phyloP scores from a whole-genome alignment of 1,140 invertebrate species.

The Drosophila sp. region DNA sequence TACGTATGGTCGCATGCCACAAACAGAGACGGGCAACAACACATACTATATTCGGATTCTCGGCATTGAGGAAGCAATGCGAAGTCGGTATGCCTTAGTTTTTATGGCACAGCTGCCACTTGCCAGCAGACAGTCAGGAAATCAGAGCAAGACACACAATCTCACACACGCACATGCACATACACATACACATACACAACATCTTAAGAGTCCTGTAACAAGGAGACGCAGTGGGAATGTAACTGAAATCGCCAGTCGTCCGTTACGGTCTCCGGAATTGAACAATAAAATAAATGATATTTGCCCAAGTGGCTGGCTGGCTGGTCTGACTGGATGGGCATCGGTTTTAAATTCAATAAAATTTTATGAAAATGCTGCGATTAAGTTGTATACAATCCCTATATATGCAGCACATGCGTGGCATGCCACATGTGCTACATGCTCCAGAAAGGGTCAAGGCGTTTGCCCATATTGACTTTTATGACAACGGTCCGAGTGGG shows the following conservation, averaged over 20 bases:
- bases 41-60: background rate
- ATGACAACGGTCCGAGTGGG: slow-evolving; percentile 62
- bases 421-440: slow-evolving; percentile 61
- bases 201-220: slow-evolving; percentile 36
- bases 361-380: slow-evolving; percentile 82
- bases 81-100: slow-evolving; percentile 56
- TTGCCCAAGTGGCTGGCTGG: slow-evolving; percentile 68
- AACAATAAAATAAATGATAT: slow-evolving; percentile 84
- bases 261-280: slow-evolving; percentile 69
- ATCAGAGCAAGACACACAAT: slow-evolving; percentile 60
- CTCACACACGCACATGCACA: slow-evolving; percentile 6
- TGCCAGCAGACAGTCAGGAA: slow-evolving; percentile 71
- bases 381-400: slow-evolving; percentile 59
- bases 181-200: slow-evolving; percentile 24
- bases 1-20: slow-evolving; percentile 77
- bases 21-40: slow-evolving; percentile 65
- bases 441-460: slow-evolving; percentile 72
- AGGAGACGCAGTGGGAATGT: slow-evolving; percentile 55
- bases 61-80: slow-evolving; percentile 1
- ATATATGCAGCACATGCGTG: slow-evolving; percentile 5
- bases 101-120: slow-evolving; percentile 79
- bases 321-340: slow-evolving; percentile 45
- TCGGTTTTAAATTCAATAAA: slow-evolving; percentile 81
- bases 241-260: slow-evolving; percentile 58
- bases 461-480: slow-evolving; percentile 67